phyloP scores from a whole-genome alignment of 2,113 vertebrate species.

The Calidris pugnax region DNA sequence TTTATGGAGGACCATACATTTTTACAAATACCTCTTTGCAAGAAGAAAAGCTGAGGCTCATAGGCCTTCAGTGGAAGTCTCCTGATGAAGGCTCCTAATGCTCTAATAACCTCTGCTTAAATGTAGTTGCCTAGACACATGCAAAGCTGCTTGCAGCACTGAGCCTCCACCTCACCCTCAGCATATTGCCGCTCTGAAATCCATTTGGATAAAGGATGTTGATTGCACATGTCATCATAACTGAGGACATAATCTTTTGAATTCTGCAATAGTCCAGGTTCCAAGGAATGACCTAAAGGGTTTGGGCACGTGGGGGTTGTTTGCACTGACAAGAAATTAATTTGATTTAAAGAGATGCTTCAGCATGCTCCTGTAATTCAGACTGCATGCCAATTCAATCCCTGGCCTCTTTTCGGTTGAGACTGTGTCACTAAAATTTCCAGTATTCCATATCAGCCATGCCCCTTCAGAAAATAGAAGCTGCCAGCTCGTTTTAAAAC shows the following conservation, averaged over 20 bases:
- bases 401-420: background rate
- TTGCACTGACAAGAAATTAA: background rate
- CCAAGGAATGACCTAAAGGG: background rate
- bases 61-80: background rate
- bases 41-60: background rate
- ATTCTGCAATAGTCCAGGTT: background rate
- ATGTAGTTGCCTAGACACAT: background rate
- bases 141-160: background rate
- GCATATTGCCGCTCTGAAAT: background rate
- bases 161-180: background rate
- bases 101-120: background rate
- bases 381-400: background rate
- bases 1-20: background rate
- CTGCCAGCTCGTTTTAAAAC: background rate
- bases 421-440: background rate
- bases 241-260: background rate
- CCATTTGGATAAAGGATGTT: background rate
- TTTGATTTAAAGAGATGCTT: background rate
- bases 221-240: background rate
- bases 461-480: background rate
- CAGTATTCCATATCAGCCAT: background rate
- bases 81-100: background rate
- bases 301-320: background rate
- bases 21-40: background rate
- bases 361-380: background rate